A percentile compares a stretch with the other conserved stretches of the same genome.
These are phyloP conservation scores for Haliclona indistincta DNA, from an alignment of 37 sponge, comb jelly and placozoan species.

Conservation along the genomic window DNA sequence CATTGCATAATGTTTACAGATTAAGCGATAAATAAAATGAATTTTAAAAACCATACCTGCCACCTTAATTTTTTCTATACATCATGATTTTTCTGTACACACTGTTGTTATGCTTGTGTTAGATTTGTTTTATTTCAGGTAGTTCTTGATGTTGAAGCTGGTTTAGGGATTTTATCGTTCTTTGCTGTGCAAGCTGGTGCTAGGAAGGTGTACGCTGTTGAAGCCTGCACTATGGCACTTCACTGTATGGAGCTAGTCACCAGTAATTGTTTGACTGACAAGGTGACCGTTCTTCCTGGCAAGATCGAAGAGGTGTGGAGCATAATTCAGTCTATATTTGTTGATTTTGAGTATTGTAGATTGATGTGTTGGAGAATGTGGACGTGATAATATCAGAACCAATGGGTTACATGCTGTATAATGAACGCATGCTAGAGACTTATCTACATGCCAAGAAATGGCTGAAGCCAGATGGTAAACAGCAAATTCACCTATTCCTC, in stretches of 20 bases:
- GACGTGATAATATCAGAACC: constrained; percentile 98
- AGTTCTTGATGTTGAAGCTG: constrained; percentile 96
- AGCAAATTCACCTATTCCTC: too few relatives aligned
- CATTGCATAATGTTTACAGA: too few relatives aligned
- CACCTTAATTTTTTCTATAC: too few relatives aligned
- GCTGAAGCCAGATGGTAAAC: constrained; percentile 84
- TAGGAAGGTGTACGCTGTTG: constrained; percentile 84
- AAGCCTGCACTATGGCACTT: constrained; percentile 84
- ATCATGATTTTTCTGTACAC: too few relatives aligned
- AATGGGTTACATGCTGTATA: constrained; percentile 98
- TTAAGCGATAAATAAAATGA: too few relatives aligned
- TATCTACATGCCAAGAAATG: constrained; percentile 94
- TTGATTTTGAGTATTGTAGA: constrained; percentile 34
- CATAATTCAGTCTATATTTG: too few relatives aligned
- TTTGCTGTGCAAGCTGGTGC: constrained; percentile 97
- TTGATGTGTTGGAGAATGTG: constrained; percentile 87
- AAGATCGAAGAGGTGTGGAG: constrained; percentile 91
- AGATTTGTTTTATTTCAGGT: too few relatives aligned
- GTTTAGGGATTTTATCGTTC: constrained; percentile 88
- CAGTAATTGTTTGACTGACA: constrained; percentile 52
- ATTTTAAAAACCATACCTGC: too few relatives aligned
- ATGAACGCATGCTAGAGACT: constrained; percentile 98
- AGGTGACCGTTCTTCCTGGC: constrained; percentile 83
- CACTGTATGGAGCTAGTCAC: constrained; percentile 74
- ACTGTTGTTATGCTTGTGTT: too few relatives aligned